These are phyloP conservation scores for Drosophila mayaguana DNA, from an alignment of 2,888 invertebrate genomes.

Conservation along the genomic window DNA sequence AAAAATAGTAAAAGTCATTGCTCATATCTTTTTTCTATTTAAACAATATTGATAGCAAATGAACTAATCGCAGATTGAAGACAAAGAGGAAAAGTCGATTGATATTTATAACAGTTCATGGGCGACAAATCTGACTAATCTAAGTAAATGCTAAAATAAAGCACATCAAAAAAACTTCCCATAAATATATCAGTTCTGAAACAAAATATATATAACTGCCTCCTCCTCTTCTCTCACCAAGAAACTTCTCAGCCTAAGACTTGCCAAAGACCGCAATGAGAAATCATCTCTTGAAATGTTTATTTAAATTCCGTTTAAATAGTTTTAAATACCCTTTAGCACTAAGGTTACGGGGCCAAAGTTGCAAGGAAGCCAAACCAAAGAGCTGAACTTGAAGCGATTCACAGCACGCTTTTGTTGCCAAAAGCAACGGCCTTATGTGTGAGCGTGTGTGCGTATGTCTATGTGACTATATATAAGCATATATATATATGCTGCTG, in stretches of 20 bases:
- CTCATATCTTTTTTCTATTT: not conserved
- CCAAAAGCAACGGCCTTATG: constrained; percentile 32
- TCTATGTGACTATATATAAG: not conserved
- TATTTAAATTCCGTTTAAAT: too few relatives aligned
- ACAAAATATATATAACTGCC: too few relatives aligned
- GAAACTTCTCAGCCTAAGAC: too few relatives aligned
- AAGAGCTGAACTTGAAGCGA: constrained; percentile 50
- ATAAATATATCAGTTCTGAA: too few relatives aligned
- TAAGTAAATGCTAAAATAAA: not conserved
- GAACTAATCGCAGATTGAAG: not conserved
- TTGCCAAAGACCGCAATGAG: too few relatives aligned
- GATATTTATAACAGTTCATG: not conserved
- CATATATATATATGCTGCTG: constrained; percentile 30
- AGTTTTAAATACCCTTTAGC: not conserved
- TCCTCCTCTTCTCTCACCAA: too few relatives aligned
- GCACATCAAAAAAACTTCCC: not conserved
- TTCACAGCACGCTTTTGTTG: constrained; percentile 39
- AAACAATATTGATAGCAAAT: not conserved
- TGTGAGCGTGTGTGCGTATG: not conserved
- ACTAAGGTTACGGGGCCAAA: constrained; percentile 16
- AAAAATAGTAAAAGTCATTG: too few relatives aligned
- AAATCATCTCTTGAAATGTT: not conserved
- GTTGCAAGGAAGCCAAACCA: constrained; percentile 26
- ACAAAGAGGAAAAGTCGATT: not conserved
- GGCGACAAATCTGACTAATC: too few relatives aligned